Percentiles rank a stretch among this genome's conserved stretches.
phyloP scores from a whole-genome alignment of 2,888 invertebrate genomes.

The Chirona hameri region DNA sequence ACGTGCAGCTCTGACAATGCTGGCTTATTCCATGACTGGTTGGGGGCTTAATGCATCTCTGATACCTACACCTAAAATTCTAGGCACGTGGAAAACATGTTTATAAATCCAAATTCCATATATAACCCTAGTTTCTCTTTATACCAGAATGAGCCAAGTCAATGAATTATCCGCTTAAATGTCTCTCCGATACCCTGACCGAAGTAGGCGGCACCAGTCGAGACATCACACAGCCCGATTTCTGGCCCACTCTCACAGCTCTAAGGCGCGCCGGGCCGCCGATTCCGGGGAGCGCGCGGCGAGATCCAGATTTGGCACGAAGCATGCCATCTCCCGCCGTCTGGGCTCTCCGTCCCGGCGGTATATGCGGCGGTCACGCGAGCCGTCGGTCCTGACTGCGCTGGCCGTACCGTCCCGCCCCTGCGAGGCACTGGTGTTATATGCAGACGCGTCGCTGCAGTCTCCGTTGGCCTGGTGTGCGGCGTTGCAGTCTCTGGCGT shows the following conservation, averaged over 20 bases:
- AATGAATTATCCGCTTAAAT: too few species aligned
- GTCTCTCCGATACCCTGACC: too few species aligned
- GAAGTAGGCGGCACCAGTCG: too few species aligned
- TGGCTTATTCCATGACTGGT: too few species aligned
- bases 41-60: too few species aligned
- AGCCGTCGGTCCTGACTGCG: neutral
- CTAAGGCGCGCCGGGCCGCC: neutral
- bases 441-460: neutral
- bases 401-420: neutral
- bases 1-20: too few species aligned
- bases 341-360: neutral
- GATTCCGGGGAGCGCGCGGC: neutral
- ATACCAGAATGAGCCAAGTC: too few species aligned
- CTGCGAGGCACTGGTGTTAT: neutral
- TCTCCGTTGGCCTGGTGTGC: neutral
- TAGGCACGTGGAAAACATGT: too few species aligned
- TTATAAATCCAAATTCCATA: too few species aligned
- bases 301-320: neutral
- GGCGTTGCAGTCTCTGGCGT: neutral
- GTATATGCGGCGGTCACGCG: neutral
- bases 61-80: too few species aligned
- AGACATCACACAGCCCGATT: neutral
- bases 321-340: neutral
- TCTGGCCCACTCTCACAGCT: neutral
- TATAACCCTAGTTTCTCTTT: too few species aligned